Conservation (phyloP, 1,140 invertebrate species). For the Triops longicaudatus region DNA sequence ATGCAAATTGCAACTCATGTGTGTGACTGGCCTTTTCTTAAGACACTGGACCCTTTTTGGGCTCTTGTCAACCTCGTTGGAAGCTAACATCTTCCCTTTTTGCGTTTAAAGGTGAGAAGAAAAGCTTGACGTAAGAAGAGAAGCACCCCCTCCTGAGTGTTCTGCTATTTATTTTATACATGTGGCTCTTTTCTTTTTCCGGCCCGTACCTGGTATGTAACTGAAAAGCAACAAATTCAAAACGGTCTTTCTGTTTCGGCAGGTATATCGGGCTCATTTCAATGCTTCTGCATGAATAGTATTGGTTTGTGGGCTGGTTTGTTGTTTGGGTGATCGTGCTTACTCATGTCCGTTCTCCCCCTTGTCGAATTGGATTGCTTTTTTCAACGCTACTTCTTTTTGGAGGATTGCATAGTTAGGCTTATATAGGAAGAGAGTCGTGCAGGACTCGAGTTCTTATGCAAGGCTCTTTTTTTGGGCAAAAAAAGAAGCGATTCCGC, state of each 20-base stretch:
- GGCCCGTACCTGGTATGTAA: not conserved
- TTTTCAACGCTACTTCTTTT: not conserved
- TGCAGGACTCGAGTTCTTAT: not conserved
- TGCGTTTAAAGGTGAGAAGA: not conserved
- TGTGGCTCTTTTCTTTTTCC: not conserved
- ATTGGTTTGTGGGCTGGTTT: conserved; percentile 4
- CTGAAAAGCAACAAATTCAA: not conserved
- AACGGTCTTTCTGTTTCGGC: conserved; percentile 2
- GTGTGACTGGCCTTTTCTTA: not conserved
- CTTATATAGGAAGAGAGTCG: not conserved
- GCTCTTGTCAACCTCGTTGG: not conserved
- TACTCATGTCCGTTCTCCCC: conserved; percentile 6
- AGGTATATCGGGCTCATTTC: conserved; percentile 12
- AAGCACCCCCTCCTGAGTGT: not conserved
- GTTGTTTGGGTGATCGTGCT: not conserved
- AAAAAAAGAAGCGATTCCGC: not conserved
- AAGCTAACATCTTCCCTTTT: not conserved
- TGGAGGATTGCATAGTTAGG: no score
- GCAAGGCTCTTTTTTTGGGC: not conserved
- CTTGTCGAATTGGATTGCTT: not conserved
- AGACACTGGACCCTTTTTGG: not conserved
- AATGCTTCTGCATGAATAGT: conserved; percentile 12
- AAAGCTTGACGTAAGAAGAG: not conserved
- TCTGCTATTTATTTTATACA: not conserved
- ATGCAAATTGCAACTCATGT: conserved; percentile 15